Conservation (phyloP, 2,797 vertebrate species). For the Fistularia commersonii region DNA sequence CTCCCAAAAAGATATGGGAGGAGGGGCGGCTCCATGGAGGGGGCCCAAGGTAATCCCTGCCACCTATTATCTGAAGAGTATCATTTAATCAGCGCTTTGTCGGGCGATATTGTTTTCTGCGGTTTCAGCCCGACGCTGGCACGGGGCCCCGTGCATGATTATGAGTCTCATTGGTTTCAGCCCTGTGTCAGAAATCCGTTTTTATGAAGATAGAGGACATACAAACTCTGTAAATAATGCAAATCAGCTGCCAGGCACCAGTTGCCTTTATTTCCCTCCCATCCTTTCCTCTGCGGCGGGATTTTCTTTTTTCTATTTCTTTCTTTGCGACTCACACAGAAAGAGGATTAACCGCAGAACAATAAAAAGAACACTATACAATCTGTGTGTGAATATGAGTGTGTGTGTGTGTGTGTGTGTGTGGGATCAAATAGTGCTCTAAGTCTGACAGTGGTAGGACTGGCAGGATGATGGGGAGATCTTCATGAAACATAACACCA, state of each 20-base stretch:
- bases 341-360: conserved; percentile 52
- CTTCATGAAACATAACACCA: too few relatives aligned
- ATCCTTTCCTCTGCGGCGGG: conserved; percentile 32
- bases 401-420: conserved; percentile 4
- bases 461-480: too few relatives aligned
- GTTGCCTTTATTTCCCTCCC: conserved; percentile 28
- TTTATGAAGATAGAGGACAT: conserved; percentile 63
- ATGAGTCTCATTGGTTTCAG: conserved; percentile 66
- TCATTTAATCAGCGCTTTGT: conserved; percentile 70
- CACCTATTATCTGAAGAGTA: conserved; percentile 56
- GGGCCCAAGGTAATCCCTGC: conserved; percentile 36
- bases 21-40: conserved; percentile 6
- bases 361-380: conserved; percentile 46
- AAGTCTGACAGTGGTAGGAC: too few relatives aligned
- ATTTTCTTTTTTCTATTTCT: conserved; percentile 20
- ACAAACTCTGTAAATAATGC: conserved; percentile 71
- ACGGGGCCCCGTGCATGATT: conserved; percentile 49
- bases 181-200: conserved; percentile 69
- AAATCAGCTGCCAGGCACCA: conserved; percentile 67
- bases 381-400: neutral
- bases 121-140: conserved; percentile 40
- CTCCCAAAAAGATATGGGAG: conserved; percentile 22
- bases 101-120: conserved; percentile 58
- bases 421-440: too few relatives aligned
- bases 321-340: conserved; percentile 20